Evolutionary conservation across 2,797 vertebrate species (phyloP).

Genomic region (Sebastes taczanowskii): DNA sequence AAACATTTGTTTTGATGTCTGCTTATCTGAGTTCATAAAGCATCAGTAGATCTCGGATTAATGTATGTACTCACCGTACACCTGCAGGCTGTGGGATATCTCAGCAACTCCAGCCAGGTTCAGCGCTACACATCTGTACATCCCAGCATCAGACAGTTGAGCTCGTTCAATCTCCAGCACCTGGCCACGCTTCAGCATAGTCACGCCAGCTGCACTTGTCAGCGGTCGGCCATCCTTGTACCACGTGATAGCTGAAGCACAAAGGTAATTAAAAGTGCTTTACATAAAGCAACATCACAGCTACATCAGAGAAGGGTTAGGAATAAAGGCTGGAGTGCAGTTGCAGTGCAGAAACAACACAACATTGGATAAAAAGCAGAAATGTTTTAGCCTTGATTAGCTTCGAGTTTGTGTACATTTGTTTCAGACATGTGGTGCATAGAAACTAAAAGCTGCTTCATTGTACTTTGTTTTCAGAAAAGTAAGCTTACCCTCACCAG

Average conservation of each 20-base stretch:
- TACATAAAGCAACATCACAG: neutral
- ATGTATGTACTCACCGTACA: constrained; percentile 86
- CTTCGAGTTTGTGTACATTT: neutral
- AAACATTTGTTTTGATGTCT: neutral
- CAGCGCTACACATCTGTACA: constrained; percentile 91
- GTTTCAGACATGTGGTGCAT: neutral
- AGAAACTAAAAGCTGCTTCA: neutral
- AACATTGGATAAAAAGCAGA: neutral
- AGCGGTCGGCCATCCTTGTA: constrained; percentile 90
- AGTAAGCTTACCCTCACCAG: neutral
- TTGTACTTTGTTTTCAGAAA: neutral
- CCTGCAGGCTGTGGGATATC: constrained; percentile 87
- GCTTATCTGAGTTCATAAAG: neutral
- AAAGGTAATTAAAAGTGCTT: neutral
- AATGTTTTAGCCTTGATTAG: neutral
- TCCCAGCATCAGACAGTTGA: constrained; percentile 88
- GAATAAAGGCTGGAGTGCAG: neutral
- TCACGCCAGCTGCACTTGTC: constrained; percentile 74
- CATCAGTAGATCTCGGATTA: neutral
- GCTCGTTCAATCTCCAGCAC: constrained; percentile 86
- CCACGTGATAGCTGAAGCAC: constrained; percentile 87
- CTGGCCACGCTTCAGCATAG: constrained; percentile 84
- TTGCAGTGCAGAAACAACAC: neutral
- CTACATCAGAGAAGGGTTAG: neutral
- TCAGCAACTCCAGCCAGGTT: constrained; percentile 90